Conservation (phyloP, 2,888 invertebrate species). For the Eupithecia subfuscata region DNA sequence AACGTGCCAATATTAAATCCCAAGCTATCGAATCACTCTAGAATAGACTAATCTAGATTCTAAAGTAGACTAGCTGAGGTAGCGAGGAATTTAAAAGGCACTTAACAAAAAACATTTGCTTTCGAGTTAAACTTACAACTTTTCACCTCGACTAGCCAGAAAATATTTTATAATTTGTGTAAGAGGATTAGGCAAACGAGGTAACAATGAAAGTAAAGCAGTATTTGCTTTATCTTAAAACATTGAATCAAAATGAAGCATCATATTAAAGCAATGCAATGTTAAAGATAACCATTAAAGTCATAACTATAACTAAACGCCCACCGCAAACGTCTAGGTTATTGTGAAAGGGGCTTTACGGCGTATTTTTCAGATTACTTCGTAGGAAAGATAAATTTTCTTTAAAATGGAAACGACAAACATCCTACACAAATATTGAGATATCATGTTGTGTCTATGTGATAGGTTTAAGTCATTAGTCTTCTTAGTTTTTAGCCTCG, state of each 20-base stretch:
- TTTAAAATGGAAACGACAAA: background rate
- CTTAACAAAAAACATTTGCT: no score
- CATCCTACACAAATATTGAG: background rate
- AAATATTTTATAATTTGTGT: no score
- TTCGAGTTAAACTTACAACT: no score
- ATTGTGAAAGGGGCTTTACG: background rate
- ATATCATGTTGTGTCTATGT: background rate
- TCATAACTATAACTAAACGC: conserved; percentile 2
- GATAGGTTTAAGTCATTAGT: background rate
- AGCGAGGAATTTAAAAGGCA: no score
- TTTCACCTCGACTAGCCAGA: no score
- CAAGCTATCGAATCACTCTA: no score
- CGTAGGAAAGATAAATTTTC: background rate
- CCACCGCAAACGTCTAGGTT: background rate
- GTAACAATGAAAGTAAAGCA: background rate
- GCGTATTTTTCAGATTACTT: conserved; percentile 2
- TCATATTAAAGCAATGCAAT: background rate
- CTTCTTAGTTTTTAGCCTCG: background rate
- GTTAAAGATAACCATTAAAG: conserved; percentile 2
- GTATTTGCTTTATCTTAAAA: background rate
- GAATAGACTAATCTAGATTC: no score
- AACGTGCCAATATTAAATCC: no score
- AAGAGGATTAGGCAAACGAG: background rate
- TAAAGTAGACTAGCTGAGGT: no score
- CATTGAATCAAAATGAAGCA: background rate